A percentile compares a stretch with the other conserved stretches of the same genome.
These are phyloP conservation scores for Cairina moschata DNA, from an alignment of 2,113 vertebrate species.

Conservation along the genomic window DNA sequence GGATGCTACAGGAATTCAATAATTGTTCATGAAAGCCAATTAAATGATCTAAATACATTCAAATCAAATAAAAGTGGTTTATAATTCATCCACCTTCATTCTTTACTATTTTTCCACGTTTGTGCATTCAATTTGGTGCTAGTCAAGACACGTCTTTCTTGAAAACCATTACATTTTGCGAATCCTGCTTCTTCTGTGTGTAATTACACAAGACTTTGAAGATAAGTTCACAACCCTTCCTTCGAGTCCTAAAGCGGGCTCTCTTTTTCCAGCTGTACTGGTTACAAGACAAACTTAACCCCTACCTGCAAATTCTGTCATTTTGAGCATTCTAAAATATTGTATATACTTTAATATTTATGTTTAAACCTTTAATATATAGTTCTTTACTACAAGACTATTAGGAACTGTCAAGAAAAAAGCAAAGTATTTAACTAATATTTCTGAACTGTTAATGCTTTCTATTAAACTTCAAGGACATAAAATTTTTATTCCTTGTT, in stretches of 20 bases:
- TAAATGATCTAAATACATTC: neutral
- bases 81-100: neutral
- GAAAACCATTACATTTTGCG: neutral
- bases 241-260: neutral
- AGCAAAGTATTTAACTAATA: neutral
- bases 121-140: neutral
- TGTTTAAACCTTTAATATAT: neutral
- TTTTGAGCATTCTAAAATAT: neutral
- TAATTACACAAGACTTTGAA: conserved; percentile 9
- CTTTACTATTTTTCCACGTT: neutral
- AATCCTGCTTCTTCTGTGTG: neutral
- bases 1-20: neutral
- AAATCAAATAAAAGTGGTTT: neutral
- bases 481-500: neutral
- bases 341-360: neutral
- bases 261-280: neutral
- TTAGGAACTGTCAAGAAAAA: neutral
- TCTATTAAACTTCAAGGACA: neutral
- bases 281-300: neutral
- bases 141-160: neutral
- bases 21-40: neutral
- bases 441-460: neutral
- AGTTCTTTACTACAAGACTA: neutral
- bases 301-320: neutral
- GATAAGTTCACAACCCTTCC: neutral